Evolutionary conservation across 1,140 invertebrate species (phyloP).

Genomic region (Tetramorium simillimum): DNA sequence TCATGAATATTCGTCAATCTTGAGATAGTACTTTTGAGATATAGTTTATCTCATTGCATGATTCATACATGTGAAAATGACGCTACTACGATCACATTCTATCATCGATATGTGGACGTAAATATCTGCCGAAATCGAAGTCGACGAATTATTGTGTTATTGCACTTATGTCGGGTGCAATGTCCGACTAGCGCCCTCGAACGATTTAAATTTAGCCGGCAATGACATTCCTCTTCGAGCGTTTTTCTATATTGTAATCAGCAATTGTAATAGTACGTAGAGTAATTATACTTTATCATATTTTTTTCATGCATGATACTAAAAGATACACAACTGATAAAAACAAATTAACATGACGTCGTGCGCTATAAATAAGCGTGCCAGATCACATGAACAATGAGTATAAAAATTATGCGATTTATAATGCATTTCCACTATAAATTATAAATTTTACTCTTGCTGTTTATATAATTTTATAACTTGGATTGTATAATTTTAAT

Average conservation of each 20-base stretch:
- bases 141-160: slow-evolving; percentile 49
- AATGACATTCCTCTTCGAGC: slow-evolving; percentile 45
- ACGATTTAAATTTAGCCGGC: slow-evolving; percentile 47
- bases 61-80: background rate
- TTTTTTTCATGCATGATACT: background rate
- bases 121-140: slow-evolving; percentile 51
- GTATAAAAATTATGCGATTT: background rate
- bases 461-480: background rate
- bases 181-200: slow-evolving; percentile 43
- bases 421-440: background rate
- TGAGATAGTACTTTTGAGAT: too few relatives aligned
- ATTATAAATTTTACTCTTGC: slow-evolving; percentile 2
- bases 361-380: background rate
- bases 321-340: background rate
- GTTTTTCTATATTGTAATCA: slow-evolving; percentile 20
- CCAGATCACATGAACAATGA: background rate
- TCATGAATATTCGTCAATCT: background rate
- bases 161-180: slow-evolving; percentile 46
- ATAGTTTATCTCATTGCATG: background rate
- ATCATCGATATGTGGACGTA: background rate
- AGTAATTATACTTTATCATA: background rate
- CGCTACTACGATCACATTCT: background rate
- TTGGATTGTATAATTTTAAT: background rate
- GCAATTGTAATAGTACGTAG: background rate
- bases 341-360: slow-evolving; percentile 2